These are phyloP conservation scores for Andricus curvator DNA, from an alignment of 2,888 invertebrate genomes.

Conservation along the genomic window DNA sequence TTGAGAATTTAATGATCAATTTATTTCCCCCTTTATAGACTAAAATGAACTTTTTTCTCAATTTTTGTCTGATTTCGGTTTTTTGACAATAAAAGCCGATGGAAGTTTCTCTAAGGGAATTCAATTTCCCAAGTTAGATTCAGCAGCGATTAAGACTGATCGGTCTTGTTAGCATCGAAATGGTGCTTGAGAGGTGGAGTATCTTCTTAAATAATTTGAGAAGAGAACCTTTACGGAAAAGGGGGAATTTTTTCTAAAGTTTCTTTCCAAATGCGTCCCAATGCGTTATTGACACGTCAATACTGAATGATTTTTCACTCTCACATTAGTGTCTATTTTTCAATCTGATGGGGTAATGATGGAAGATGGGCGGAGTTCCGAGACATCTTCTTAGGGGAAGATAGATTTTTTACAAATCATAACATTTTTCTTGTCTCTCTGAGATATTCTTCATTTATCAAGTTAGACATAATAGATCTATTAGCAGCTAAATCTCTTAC, in stretches of 20 bases:
- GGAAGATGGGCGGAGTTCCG: conserved; percentile 8
- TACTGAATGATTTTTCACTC: conserved; percentile 25
- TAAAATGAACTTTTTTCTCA: neutral
- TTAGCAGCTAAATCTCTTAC: neutral
- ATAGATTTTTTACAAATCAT: neutral
- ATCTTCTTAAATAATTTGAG: conserved; percentile 8
- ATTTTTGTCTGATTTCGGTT: neutral
- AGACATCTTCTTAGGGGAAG: conserved; percentile 15
- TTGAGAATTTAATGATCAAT: conserved; percentile 7
- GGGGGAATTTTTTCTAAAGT: neutral
- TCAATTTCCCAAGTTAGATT: conserved; percentile 7
- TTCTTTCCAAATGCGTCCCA: neutral
- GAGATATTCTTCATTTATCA: neutral
- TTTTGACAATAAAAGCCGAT: conserved; percentile 2
- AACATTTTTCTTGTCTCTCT: neutral
- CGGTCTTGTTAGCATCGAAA: conserved; percentile 32
- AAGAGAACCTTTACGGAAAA: neutral
- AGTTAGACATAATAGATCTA: neutral
- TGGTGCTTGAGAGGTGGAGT: conserved; percentile 2
- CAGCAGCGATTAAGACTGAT: conserved; percentile 30
- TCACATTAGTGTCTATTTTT: conserved; percentile 5
- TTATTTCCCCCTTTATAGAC: neutral
- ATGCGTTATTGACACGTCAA: conserved; percentile 18
- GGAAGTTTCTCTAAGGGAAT: neutral
- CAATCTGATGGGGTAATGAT: conserved; percentile 25